These are phyloP conservation scores for Oceanodroma leucorhoa DNA, from an alignment of 2,797 vertebrate species.

Conservation along the genomic window DNA sequence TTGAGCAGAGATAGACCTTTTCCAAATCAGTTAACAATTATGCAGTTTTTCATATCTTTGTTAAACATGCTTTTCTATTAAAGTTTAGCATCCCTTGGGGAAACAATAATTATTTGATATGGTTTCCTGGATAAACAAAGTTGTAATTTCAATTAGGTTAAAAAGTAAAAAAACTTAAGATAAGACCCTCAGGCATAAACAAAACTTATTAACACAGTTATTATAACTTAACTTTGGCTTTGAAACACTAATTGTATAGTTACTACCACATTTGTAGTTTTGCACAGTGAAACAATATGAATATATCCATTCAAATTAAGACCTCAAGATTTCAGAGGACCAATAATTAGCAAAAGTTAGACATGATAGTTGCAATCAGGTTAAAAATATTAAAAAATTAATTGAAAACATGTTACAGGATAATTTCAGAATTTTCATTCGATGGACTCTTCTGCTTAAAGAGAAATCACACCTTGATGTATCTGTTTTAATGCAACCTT, in stretches of 20 bases:
- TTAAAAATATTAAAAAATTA: not conserved
- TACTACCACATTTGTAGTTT: not conserved
- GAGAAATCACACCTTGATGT: not conserved
- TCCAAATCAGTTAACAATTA: conserved; percentile 54
- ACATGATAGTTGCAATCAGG: not conserved
- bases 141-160: conserved; percentile 58
- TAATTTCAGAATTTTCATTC: not conserved
- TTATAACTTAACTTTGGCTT: conserved; percentile 39
- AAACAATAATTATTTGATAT: conserved; percentile 65
- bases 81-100: conserved; percentile 54
- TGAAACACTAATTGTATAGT: conserved; percentile 20
- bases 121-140: conserved; percentile 44
- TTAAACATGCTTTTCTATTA: conserved; percentile 57
- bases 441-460: not conserved
- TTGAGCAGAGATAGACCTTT: conserved; percentile 20
- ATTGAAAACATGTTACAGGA: not conserved
- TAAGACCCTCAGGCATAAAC: conserved; percentile 19
- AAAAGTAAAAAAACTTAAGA: conserved; percentile 34
- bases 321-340: not conserved
- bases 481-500: not conserved
- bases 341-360: not conserved
- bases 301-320: not conserved
- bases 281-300: not conserved
- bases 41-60: conserved; percentile 51
- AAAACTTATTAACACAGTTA: conserved; percentile 29